These are phyloP conservation scores for Aphrophora alni DNA, from an alignment of 2,888 invertebrate species.

Conservation along the genomic window DNA sequence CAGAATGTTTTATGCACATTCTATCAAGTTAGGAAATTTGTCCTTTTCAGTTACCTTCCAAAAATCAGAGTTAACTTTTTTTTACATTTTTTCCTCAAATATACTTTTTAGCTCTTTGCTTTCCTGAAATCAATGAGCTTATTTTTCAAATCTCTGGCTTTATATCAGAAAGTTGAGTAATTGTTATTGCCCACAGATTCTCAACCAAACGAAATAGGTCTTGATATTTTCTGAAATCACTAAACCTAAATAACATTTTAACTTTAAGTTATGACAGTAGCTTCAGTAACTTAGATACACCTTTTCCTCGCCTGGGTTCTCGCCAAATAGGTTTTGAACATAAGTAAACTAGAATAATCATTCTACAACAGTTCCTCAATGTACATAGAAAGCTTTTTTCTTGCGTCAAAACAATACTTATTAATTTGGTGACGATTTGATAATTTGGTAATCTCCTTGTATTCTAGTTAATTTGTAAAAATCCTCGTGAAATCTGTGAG, in stretches of 20 bases:
- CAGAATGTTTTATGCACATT: not conserved
- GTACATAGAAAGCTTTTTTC: slow-evolving; percentile 1
- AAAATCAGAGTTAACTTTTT: slow-evolving; percentile 14
- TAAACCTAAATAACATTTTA: not conserved
- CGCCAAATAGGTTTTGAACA: not conserved
- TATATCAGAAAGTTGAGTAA: not conserved
- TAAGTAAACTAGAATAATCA: not conserved
- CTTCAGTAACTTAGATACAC: not conserved
- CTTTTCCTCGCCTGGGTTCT: slow-evolving; percentile 3
- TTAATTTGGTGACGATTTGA: slow-evolving; percentile 16
- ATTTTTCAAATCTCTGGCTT: slow-evolving; percentile 18
- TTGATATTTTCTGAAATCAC: slow-evolving; percentile 9
- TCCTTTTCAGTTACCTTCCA: slow-evolving; percentile 13
- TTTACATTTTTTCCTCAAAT: not conserved
- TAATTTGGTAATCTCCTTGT: slow-evolving; percentile 16
- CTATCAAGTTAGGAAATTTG: slow-evolving; percentile 11
- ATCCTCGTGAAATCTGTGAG: no score
- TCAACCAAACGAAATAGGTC: slow-evolving; percentile 9
- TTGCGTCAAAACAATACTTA: slow-evolving; percentile 13
- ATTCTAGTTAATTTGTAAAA: slow-evolving; percentile 15
- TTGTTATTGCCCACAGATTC: slow-evolving; percentile 9
- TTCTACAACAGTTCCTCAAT: slow-evolving; percentile 12
- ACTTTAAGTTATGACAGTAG: slow-evolving; percentile 7
- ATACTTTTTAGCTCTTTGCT: slow-evolving; percentile 11
- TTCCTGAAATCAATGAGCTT: slow-evolving; percentile 15